Base-by-base conservation (phyloP, 2,797 vertebrate genomes). In the Danionella dracula region DNA sequence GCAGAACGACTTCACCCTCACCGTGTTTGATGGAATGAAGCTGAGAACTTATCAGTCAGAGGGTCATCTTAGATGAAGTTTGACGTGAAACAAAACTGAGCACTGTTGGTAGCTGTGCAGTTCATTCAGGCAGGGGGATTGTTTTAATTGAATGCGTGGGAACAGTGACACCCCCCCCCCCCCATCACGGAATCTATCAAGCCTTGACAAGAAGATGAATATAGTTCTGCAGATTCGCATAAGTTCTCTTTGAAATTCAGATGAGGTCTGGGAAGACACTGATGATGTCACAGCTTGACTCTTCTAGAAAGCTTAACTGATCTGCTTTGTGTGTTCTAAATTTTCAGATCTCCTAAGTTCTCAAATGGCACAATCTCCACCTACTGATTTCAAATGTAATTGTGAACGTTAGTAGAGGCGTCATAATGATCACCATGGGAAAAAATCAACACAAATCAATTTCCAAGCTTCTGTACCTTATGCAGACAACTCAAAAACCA, bases 1-100 rank as follows among this genome's bases (percentile, higher is more conserved):
- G 31, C 46, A 56, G 67, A 76, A 65, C 53, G 51, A 73, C 55
- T 71, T 71, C 61, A 65, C 54, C 64, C 60, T 32, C 17, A 16
- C 57, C 48, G 37, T n/a, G 63, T 73, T 70, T 66, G 64, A 69
- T 74, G 62, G 69, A 74, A 72, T 63, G 69, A 76, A 74, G 64
- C 77, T 60, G 58, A 66, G 62, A 55, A 70, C 71, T 77, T 76
- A 72, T 73, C 68, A 65, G 54, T 42, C 10, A n/a, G 40, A 49
- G 58, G 34, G 38, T 41, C 12, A 23, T 65, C 59, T 67, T 68
- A 37, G 46, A 49, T 64, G 23, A 51, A 68, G 67, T 70, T 49
- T 42, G 55, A 11, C 1, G 44, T 41, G 44, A 49, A 60, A 29
- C 34, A 37, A 29, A 60, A 56, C 45, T 8, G 4, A 55, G 56